phyloP scores from a whole-genome alignment of 2,113 vertebrate genomes.

The Polypterus bichir region DNA sequence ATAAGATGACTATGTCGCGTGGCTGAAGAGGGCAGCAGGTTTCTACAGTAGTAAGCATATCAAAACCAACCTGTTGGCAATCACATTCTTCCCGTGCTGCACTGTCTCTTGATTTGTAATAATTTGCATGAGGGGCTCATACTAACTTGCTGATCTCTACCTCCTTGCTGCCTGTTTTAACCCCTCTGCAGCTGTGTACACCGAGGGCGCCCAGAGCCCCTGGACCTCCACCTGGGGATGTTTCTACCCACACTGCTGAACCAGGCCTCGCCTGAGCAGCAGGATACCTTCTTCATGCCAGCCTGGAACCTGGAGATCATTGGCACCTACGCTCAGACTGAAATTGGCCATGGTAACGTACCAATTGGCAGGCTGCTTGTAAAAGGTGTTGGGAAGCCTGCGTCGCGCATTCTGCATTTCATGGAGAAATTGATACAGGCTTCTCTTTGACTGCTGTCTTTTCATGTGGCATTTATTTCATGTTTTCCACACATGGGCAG shows the following conservation, averaged over 20 bases:
- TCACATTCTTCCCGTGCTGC: too few species aligned
- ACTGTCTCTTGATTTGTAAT: not conserved
- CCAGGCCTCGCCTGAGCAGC: conserved; percentile 88
- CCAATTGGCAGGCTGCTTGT: too few species aligned
- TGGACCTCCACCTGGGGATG: conserved; percentile 97
- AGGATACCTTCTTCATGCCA: conserved; percentile 90
- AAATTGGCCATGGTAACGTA: conserved; percentile 95
- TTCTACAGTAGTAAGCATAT: too few species aligned
- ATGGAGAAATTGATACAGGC: not conserved
- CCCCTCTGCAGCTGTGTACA: conserved; percentile 64
- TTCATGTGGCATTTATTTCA: too few species aligned
- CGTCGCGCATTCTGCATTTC: not conserved
- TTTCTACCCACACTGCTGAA: conserved; percentile 94
- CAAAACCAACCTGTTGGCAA: too few species aligned
- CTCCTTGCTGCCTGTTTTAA: conserved; percentile 24
- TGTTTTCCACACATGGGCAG: too few species aligned
- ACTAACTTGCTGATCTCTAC: conserved; percentile 32
- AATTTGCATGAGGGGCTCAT: conserved; percentile 24
- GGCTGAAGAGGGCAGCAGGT: too few species aligned
- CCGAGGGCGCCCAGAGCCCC: conserved; percentile 68
- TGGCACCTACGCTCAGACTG: conserved; percentile 97
- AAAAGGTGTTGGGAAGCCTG: not conserved
- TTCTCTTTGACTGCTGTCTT: not conserved
- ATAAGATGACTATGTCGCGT: too few species aligned
- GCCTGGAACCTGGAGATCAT: conserved; percentile 96